Percentiles rank a stretch among this genome's conserved stretches.
Evolutionary conservation across 2,888 invertebrate genomes (phyloP).

Genomic region (Habroteleia sp.): DNA sequence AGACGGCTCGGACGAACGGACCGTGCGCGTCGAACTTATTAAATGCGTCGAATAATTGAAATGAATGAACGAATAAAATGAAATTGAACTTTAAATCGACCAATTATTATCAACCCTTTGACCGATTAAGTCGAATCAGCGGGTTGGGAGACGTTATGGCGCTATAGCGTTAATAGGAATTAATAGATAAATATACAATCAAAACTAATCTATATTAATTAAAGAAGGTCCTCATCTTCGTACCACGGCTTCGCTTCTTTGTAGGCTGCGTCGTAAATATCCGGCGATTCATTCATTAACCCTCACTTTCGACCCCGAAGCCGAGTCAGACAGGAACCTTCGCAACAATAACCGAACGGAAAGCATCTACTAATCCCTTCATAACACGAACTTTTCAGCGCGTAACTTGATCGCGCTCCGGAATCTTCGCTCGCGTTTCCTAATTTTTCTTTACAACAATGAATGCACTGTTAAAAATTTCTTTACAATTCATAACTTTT

Average conservation of each 20-base stretch:
- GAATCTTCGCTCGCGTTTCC: not conserved
- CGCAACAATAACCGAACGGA: slow-evolving; percentile 74
- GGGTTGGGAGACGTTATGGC: slow-evolving; percentile 70
- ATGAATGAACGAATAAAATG: slow-evolving; percentile 64
- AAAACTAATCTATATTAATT: slow-evolving; percentile 81
- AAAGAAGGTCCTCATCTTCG: slow-evolving; percentile 75
- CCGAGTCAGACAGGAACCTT: slow-evolving; percentile 69
- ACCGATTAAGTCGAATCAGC: slow-evolving; percentile 78
- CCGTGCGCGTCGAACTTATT: slow-evolving; percentile 40
- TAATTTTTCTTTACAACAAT: slow-evolving; percentile 1
- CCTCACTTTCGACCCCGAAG: slow-evolving; percentile 77
- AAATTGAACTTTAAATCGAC: slow-evolving; percentile 61
- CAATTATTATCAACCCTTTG: slow-evolving; percentile 77
- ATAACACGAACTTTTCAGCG: slow-evolving; percentile 26
- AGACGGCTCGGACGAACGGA: slow-evolving; percentile 26
- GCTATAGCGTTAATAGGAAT: slow-evolving; percentile 76
- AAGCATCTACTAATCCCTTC: slow-evolving; percentile 67
- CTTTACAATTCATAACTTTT: too few species aligned
- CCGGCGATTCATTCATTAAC: slow-evolving; percentile 81
- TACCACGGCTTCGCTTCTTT: slow-evolving; percentile 75
- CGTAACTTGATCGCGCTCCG: slow-evolving; percentile 11
- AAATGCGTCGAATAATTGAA: slow-evolving; percentile 60
- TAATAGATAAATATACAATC: slow-evolving; percentile 81
- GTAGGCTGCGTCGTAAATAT: slow-evolving; percentile 78
- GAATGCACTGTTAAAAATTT: too few species aligned